Evolutionary conservation across 2,113 vertebrate species (phyloP), one percentile per base, ranked within the genome.

Genomic region (Colaptes auratus): DNA sequence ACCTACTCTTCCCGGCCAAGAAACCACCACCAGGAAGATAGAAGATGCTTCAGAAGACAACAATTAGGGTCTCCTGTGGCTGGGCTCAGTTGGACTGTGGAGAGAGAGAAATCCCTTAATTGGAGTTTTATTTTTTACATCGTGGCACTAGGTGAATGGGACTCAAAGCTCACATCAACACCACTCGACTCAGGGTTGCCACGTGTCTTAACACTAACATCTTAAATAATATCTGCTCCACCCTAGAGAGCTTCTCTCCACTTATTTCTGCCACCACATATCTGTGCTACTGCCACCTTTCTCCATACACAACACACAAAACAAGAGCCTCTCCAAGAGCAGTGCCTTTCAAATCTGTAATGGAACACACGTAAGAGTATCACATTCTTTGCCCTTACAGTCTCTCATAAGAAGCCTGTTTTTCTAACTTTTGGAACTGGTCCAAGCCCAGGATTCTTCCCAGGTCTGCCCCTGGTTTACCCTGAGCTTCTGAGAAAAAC

Each of bases 251-350:
- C 16, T 3, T 66, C 4, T 64, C 23, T 7, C 27, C 3, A 2
- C 0, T 7, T 9, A 18, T 30, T 96, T 75, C 56, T 66, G 56
- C 53, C 42, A 81, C 21, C 48, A 20, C 0, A 2, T n/a, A 25
- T 8, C 9, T 35, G 30, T 60, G 71, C 33, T 12, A 33, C 33
- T 24, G 27, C 31, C 48, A 58, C 12, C 24, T 14, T 74, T 52
- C 48, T 31, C 66, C 19, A 6, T 0, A 2, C 7, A 15, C 12
- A 28, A 36, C 13, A 28, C 3, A 28, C 4, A 24, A 35, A 61
- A 73, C 7, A 20, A 52, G 60, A 39, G n/a, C 39, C 28, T 18
- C 27, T 12, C 6, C 0, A 0, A 36, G 4, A 53, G 15, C 36
- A 42, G 14, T 9, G 28, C 16, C 6, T 27, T 60, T 46, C 33